Conservation (phyloP, 2,113 vertebrate genomes). For the Narcine bancroftii region DNA sequence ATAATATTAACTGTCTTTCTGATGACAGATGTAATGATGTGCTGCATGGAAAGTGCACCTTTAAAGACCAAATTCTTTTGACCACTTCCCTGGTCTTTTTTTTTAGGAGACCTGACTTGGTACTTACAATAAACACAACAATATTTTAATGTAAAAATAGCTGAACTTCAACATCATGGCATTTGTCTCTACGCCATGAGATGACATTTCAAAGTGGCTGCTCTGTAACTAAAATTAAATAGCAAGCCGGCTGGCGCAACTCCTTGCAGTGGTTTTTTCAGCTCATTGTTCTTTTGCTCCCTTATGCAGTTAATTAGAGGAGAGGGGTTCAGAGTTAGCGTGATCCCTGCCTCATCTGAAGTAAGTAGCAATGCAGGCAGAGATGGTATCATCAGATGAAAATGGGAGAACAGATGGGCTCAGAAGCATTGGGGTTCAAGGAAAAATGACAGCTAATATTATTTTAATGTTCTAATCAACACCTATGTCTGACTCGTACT, state of each 20-base stretch:
- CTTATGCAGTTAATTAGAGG: neutral
- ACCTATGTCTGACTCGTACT: no score
- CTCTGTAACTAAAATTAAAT: neutral
- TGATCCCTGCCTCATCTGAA: neutral
- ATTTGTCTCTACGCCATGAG: neutral
- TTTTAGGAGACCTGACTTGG: no score
- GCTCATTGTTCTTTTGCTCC: neutral
- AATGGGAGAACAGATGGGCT: neutral
- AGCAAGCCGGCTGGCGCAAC: neutral
- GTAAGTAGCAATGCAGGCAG: neutral
- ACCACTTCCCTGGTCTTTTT: no score
- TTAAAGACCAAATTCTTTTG: no score
- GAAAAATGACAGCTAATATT: neutral
- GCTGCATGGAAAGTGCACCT: no score
- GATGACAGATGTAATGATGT: no score
- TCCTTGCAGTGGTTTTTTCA: neutral
- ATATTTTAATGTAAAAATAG: no score
- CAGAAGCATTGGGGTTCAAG: neutral
- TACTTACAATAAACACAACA: no score
- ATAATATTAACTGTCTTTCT: no score
- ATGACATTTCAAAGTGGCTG: neutral
- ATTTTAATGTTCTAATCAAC: neutral
- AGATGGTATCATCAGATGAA: neutral
- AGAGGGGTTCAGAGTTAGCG: neutral
- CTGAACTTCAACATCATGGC: no score